These are phyloP conservation scores for Cephalotes varians DNA, from an alignment of 2,888 invertebrate species.

Conservation along the genomic window DNA sequence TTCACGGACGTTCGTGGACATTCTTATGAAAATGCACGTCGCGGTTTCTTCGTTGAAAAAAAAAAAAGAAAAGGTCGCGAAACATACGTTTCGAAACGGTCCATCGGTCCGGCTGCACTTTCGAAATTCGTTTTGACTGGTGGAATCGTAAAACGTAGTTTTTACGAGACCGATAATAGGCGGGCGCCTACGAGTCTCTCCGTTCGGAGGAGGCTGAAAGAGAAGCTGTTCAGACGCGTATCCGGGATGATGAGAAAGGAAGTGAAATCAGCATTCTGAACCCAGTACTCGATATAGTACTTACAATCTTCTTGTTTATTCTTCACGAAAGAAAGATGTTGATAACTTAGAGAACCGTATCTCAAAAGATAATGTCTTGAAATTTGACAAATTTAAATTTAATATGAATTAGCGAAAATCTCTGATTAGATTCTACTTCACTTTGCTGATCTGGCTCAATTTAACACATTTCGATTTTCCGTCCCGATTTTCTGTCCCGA, in stretches of 20 bases:
- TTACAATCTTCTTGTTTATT: too few species aligned
- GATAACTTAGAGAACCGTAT: too few species aligned
- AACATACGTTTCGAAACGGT: slow-evolving; percentile 50
- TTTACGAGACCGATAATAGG: slow-evolving; percentile 79
- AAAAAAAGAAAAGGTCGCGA: slow-evolving; percentile 53
- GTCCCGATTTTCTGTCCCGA: not conserved
- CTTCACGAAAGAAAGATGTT: not conserved
- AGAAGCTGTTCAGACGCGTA: slow-evolving; percentile 27
- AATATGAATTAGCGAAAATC: too few species aligned
- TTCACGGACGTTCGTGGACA: slow-evolving; percentile 66
- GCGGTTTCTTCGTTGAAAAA: slow-evolving; percentile 47
- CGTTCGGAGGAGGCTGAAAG: slow-evolving; percentile 3
- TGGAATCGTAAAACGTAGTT: slow-evolving; percentile 75
- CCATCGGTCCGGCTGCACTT: slow-evolving; percentile 62
- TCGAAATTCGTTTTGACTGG: slow-evolving; percentile 74
- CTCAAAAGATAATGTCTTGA: too few species aligned
- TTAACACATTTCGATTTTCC: not conserved
- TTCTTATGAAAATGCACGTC: slow-evolving; percentile 69
- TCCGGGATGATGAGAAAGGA: slow-evolving; percentile 21
- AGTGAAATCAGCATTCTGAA: not conserved
- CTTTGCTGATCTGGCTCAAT: not conserved
- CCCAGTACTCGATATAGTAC: not conserved
- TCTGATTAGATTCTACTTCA: too few species aligned
- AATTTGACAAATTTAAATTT: too few species aligned
- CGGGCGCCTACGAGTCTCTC: slow-evolving; percentile 70